phyloP scores from a whole-genome alignment of 1,140 invertebrate species.

The Drosophila kikkawai region DNA sequence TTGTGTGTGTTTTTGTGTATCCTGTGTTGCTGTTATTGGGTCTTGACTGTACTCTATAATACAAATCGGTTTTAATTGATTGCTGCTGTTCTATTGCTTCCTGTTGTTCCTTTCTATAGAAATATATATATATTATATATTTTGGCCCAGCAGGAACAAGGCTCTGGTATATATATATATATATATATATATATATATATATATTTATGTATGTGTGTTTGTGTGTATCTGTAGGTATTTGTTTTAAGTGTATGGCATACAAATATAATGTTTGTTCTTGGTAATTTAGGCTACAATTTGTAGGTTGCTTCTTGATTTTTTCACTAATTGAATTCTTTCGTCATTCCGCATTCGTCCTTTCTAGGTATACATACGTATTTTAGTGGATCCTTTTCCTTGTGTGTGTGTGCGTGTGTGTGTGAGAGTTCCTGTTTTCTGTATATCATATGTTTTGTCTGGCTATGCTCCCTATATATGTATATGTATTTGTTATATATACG shows the following conservation, averaged over 20 bases:
- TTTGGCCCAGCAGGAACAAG: slow-evolving; percentile 42
- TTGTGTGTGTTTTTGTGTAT: not conserved
- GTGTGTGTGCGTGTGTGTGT: slow-evolving; percentile 33
- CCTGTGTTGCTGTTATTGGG: slow-evolving; percentile 18
- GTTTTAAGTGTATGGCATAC: slow-evolving; percentile 53
- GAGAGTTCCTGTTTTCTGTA: slow-evolving; percentile 18
- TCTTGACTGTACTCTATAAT: slow-evolving; percentile 54
- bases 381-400: slow-evolving; percentile 41
- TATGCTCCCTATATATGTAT: slow-evolving; percentile 71
- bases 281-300: slow-evolving; percentile 61
- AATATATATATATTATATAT: slow-evolving; percentile 56
- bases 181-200: not conserved
- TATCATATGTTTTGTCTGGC: slow-evolving; percentile 53
- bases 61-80: slow-evolving; percentile 41
- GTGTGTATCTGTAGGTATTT: slow-evolving; percentile 31
- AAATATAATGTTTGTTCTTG: slow-evolving; percentile 63
- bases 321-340: slow-evolving; percentile 69
- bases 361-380: slow-evolving; percentile 63
- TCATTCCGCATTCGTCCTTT: slow-evolving; percentile 25
- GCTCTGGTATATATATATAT: slow-evolving; percentile 17
- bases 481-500: slow-evolving; percentile 37
- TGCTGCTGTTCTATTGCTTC: slow-evolving; percentile 11
- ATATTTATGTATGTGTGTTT: slow-evolving; percentile 3
- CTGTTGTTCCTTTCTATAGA: slow-evolving; percentile 54
- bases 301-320: slow-evolving; percentile 40